These are phyloP conservation scores for Thunnus albacares DNA, from an alignment of 2,797 vertebrate species.

Conservation along the genomic window DNA sequence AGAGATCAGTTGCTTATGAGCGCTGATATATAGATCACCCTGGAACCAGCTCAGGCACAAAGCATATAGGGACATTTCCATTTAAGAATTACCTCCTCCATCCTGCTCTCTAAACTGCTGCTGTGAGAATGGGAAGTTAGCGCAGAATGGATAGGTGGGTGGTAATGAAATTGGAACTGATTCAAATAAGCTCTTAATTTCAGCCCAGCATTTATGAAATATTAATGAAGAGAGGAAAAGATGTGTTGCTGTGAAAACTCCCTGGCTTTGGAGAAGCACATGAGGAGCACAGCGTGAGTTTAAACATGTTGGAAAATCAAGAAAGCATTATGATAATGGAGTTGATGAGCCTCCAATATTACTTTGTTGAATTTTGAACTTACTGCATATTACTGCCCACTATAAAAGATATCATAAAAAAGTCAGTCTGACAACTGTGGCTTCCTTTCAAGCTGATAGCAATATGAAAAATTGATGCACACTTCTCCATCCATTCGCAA, in stretches of 20 bases:
- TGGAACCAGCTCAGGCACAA: slow-evolving; percentile 11
- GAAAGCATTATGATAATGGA: slow-evolving; percentile 44
- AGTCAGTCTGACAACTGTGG: slow-evolving; percentile 38
- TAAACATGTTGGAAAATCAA: slow-evolving; percentile 51
- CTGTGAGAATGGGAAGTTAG: slow-evolving; percentile 69
- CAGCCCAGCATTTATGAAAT: slow-evolving; percentile 84
- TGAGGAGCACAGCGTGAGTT: slow-evolving; percentile 45
- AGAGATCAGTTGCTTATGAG: slow-evolving; percentile 40
- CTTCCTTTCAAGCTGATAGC: slow-evolving; percentile 59
- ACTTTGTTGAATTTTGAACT: slow-evolving; percentile 32
- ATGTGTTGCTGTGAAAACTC: slow-evolving; percentile 65
- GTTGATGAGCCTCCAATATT: slow-evolving; percentile 36
- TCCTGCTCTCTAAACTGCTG: slow-evolving; percentile 56
- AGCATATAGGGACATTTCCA: slow-evolving; percentile 61
- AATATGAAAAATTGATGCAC: slow-evolving; percentile 69
- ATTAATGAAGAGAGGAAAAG: slow-evolving; percentile 80
- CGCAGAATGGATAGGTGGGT: slow-evolving; percentile 78
- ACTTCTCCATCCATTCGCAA: slow-evolving; percentile 49
- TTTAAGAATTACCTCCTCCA: slow-evolving; percentile 61
- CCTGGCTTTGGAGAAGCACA: slow-evolving; percentile 37
- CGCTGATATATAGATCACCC: slow-evolving; percentile 37
- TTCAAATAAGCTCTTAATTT: slow-evolving; percentile 86
- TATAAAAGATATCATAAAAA: slow-evolving; percentile 23
- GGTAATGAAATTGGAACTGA: slow-evolving; percentile 83
- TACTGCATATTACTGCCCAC: slow-evolving; percentile 35